These are phyloP conservation scores for Balaeniceps rex DNA, from an alignment of 2,113 vertebrate species.

Conservation along the genomic window DNA sequence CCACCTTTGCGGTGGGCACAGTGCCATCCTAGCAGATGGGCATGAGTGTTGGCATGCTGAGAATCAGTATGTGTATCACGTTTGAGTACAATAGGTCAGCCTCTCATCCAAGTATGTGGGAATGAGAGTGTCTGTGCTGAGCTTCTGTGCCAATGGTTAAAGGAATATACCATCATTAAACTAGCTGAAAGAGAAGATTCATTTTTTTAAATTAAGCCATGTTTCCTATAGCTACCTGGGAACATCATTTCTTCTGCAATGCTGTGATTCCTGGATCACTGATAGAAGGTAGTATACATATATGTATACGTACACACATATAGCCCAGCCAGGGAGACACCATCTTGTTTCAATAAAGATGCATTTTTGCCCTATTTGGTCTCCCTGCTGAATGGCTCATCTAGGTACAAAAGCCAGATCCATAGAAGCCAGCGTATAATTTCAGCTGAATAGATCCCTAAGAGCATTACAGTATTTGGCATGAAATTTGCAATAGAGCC, in stretches of 20 bases:
- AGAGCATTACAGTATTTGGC: slow-evolving; percentile 17
- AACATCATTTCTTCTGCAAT: neutral
- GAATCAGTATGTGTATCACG: slow-evolving; percentile 74
- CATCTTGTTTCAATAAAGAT: slow-evolving; percentile 15
- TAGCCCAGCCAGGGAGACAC: neutral
- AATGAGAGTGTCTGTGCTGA: neutral
- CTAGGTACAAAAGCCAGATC: slow-evolving; percentile 32
- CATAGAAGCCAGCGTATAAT: neutral
- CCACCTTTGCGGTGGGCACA: slow-evolving; percentile 49
- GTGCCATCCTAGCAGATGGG: slow-evolving; percentile 73
- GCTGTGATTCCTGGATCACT: neutral
- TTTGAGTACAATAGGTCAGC: slow-evolving; percentile 73
- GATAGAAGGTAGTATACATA: neutral
- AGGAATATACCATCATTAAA: slow-evolving; percentile 56
- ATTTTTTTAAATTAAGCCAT: neutral
- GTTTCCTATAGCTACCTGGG: neutral
- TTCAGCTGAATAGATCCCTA: slow-evolving; percentile 43
- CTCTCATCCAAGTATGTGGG: slow-evolving; percentile 56
- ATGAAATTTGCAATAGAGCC: neutral
- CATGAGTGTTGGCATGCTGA: slow-evolving; percentile 67
- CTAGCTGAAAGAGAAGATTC: neutral
- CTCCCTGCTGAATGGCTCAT: slow-evolving; percentile 18
- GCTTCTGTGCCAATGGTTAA: slow-evolving; percentile 63
- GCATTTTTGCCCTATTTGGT: neutral
- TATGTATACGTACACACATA: neutral